Percentiles rank a stretch among this genome's conserved stretches.
Evolutionary conservation across 2,797 vertebrate genomes (phyloP).

Genomic region (Pteronotus mesoamericanus): DNA sequence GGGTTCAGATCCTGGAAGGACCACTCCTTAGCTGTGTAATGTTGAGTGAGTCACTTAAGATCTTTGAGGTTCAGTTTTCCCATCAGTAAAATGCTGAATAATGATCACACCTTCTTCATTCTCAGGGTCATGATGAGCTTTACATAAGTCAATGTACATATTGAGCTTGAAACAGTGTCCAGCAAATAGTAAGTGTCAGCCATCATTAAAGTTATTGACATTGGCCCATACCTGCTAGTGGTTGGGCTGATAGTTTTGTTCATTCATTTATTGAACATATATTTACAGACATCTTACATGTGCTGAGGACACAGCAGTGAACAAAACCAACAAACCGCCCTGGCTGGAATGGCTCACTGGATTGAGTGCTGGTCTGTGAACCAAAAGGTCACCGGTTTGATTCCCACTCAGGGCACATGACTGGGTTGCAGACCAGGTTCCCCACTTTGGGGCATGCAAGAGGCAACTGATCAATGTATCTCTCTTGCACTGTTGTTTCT

Average conservation of each 20-base stretch:
- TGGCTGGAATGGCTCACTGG: no score
- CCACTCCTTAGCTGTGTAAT: neutral
- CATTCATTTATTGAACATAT: neutral
- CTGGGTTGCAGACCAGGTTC: no score
- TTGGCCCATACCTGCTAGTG: neutral
- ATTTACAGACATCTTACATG: neutral
- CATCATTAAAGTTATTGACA: neutral
- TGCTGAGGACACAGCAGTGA: neutral
- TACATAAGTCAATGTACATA: rapidly evolving
- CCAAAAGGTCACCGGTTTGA: no score
- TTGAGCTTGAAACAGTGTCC: neutral
- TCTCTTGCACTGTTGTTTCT: no score
- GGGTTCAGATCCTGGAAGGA: neutral
- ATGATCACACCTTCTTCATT: neutral
- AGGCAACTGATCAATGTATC: no score
- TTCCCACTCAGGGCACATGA: no score
- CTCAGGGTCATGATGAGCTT: neutral
- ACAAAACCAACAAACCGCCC: neutral
- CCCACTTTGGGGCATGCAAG: no score
- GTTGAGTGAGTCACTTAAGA: neutral
- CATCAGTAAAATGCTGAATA: neutral
- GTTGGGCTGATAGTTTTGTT: neutral
- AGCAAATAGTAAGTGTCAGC: neutral
- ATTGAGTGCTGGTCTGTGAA: no score
- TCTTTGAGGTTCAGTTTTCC: neutral